Conservation (phyloP, 2,113 vertebrate genomes). For the Vulpes ferrilata region DNA sequence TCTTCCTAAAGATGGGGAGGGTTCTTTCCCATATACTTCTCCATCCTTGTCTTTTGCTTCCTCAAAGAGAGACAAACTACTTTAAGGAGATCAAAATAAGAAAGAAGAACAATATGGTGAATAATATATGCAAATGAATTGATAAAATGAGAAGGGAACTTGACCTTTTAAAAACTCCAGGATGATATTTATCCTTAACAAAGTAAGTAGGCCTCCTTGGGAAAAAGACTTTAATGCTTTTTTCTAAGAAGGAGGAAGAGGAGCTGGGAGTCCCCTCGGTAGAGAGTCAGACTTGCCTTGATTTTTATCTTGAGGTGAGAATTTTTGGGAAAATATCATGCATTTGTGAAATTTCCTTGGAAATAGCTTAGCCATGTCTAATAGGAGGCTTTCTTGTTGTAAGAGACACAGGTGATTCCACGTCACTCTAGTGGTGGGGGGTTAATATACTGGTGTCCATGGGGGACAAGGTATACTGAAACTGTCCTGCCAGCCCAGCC, state of each 20-base stretch:
- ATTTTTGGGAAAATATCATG: background rate
- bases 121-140: background rate
- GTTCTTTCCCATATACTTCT: background rate
- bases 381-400: background rate
- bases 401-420: background rate
- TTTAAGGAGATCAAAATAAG: constrained; percentile 22
- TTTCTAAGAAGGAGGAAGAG: background rate
- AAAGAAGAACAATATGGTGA: background rate
- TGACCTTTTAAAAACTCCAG: constrained; percentile 30
- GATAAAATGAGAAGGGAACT: background rate
- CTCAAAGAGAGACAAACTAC: background rate
- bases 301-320: background rate
- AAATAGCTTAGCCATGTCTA: background rate
- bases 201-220: background rate
- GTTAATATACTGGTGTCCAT: no score
- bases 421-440: background rate
- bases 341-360: background rate
- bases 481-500: background rate
- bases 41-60: background rate
- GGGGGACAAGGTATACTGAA: background rate
- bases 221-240: background rate
- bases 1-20: background rate
- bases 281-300: background rate
- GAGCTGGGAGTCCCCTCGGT: background rate
- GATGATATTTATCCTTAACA: background rate